Base-by-base conservation (phyloP, 2,797 vertebrate genomes). In the Champsocephalus esox region DNA sequence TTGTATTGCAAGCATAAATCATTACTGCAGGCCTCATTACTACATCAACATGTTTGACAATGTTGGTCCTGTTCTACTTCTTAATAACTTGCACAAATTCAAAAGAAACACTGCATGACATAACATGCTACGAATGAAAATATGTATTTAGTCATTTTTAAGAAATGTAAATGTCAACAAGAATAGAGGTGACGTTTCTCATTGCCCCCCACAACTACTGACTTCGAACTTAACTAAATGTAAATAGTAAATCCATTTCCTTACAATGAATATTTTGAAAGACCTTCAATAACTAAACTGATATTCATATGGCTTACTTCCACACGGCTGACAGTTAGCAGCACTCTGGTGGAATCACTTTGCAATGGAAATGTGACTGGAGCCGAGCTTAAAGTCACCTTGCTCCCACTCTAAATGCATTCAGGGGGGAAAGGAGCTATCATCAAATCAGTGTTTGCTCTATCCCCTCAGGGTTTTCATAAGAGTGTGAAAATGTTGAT, bases 401-500 rank as follows among this genome's bases (percentile, higher is more conserved):
- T 43, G 59, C 70, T 45, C 54, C 17, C 44, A 5, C n/a, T 70
- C 57, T 65, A 77, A 84, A 76, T 56, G 61, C 66, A 75, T 87
- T 83, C 70, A 75, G 66, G 28, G 56, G 59, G 56, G 70, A 67
- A 87, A 73, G 71, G 55, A 80, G 66, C 82, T 84, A 90, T 92
- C 87, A 62, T 83, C 51, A 77, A 89, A 92, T 92, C 90, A 69
- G 80, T 83, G 84, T 90, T 88, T 85, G 66, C 87, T 86, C 87
- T 86, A 89, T 88, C 76, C 87, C 61, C 51, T 73, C 64, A 48
- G 56, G 67, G 51, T 75, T 89, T 85, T 81, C 34, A 72, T 44
- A 61, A 78, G 74, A 86, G 81, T 81, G 74, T 87, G 82, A 74
- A 90, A 92, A 92, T 91, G 82, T 75, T 86, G 86, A 91, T 87